phyloP scores from a whole-genome alignment of 2,888 invertebrate genomes.

The Hecatera dysodea region DNA sequence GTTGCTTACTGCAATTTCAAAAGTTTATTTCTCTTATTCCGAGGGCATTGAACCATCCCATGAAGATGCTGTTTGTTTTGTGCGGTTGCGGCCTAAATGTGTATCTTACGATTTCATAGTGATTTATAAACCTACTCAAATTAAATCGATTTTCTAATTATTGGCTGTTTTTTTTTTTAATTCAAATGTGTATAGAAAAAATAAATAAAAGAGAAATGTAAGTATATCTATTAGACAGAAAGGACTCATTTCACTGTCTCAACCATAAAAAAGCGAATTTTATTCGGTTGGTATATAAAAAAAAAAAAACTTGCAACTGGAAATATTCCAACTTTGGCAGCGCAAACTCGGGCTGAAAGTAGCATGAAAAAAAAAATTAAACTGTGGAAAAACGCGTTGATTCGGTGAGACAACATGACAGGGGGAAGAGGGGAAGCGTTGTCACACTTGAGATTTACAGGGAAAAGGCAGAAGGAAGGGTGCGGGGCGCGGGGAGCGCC shows the following conservation, averaged over 20 bases:
- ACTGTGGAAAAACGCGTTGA: constrained; percentile 74
- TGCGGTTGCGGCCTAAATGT: constrained; percentile 57
- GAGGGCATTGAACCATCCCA: constrained; percentile 70
- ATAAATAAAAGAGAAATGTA: neutral
- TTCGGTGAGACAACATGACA: constrained; percentile 75
- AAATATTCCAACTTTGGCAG: constrained; percentile 7
- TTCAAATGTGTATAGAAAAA: neutral
- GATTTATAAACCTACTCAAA: constrained; percentile 36
- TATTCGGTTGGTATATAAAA: neutral
- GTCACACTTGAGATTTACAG: constrained; percentile 85
- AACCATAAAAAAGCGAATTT: neutral
- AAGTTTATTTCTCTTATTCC: constrained; percentile 73
- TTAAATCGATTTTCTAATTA: constrained; percentile 31
- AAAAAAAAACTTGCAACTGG: neutral
- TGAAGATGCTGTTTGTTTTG: constrained; percentile 73
- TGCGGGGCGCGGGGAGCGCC: constrained; percentile 71
- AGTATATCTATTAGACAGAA: neutral
- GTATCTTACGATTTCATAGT: constrained; percentile 50
- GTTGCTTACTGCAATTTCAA: constrained; percentile 72
- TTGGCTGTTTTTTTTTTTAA: neutral
- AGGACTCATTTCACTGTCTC: neutral
- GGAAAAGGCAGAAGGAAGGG: constrained; percentile 73
- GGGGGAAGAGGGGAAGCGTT: constrained; percentile 77
- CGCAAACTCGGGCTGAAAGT: constrained; percentile 13
- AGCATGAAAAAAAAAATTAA: constrained; percentile 73